Percentiles rank a stretch among this genome's conserved stretches.
Evolutionary conservation across 2,113 vertebrate genomes (phyloP).

Genomic region (Terrapene triunguis): DNA sequence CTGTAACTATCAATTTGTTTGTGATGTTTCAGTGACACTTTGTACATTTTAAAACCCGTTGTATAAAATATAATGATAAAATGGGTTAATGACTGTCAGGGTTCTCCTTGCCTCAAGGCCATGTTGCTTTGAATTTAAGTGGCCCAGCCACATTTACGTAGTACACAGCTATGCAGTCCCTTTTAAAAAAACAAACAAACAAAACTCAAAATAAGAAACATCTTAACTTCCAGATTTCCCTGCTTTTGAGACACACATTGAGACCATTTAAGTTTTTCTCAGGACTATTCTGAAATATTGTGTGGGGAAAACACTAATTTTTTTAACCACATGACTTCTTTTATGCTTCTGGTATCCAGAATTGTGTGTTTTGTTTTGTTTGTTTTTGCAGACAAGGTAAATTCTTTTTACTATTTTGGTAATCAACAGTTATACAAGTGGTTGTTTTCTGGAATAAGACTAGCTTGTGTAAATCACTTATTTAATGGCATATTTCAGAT

Average conservation of each 20-base stretch:
- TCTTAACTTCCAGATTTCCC: not conserved
- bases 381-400: not conserved
- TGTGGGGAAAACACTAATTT: not conserved
- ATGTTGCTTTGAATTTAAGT: not conserved
- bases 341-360: not conserved
- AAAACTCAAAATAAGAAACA: not conserved
- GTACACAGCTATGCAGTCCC: not conserved
- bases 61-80: not conserved
- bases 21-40: not conserved
- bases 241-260: not conserved
- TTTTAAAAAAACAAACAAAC: not conserved
- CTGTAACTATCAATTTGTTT: not conserved
- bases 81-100: slow-evolving; percentile 6
- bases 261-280: not conserved
- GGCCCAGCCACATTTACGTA: not conserved
- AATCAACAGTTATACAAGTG: not conserved
- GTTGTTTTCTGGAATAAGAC: not conserved
- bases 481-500: not conserved
- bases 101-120: slow-evolving; percentile 18
- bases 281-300: not conserved
- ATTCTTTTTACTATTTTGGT: not conserved
- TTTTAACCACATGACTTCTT: not conserved
- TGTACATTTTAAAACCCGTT: not conserved
- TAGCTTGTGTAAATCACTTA: not conserved
- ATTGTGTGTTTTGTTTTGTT: not conserved